These are phyloP conservation scores for Oceanites oceanicus DNA, from an alignment of 2,113 vertebrate genomes.

Conservation along the genomic window DNA sequence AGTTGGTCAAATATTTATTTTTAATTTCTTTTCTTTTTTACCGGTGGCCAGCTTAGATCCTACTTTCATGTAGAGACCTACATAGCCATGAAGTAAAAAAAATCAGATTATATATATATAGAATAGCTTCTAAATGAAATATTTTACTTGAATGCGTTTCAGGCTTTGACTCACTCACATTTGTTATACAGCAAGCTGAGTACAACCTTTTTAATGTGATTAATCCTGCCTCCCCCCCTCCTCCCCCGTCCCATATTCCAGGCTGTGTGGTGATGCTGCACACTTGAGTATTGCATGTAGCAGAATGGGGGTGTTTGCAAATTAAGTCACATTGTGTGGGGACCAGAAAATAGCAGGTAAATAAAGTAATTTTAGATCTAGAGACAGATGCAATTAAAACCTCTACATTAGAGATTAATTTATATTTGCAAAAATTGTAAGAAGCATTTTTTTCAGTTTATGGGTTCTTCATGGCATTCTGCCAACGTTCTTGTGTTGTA, in stretches of 20 bases:
- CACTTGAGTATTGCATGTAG: neutral
- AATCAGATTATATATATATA: neutral
- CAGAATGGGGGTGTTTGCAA: neutral
- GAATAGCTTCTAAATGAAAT: neutral
- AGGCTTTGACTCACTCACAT: neutral
- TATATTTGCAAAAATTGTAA: neutral
- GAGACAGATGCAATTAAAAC: neutral
- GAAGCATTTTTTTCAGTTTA: neutral
- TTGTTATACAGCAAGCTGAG: neutral
- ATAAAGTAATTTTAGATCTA: neutral
- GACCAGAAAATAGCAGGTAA: neutral
- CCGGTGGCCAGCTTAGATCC: neutral
- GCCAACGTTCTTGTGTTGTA: fast-evolving
- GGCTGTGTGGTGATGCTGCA: neutral
- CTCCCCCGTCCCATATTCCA: neutral
- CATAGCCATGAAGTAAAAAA: neutral
- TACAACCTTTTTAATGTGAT: neutral
- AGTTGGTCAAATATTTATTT: neutral
- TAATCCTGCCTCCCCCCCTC: neutral
- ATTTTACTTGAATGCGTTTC: neutral
- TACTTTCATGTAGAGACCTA: neutral
- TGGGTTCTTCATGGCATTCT: neutral
- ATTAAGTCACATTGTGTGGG: neutral
- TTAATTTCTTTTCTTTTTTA: neutral
- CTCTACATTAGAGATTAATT: neutral